Conservation (phyloP, 2,888 invertebrate species). For the Conomelus anceps region DNA sequence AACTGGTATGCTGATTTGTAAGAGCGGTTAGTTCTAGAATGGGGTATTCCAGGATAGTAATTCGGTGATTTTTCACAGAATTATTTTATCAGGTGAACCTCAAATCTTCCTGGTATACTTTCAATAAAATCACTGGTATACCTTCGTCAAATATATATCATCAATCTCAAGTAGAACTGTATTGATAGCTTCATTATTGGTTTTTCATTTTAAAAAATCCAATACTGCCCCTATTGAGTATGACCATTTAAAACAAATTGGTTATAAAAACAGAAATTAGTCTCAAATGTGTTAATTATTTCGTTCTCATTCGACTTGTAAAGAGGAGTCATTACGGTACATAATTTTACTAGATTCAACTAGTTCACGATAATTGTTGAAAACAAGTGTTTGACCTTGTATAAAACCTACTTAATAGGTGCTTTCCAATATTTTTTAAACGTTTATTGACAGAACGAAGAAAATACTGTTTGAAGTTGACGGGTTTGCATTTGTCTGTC, state of each 20-base stretch:
- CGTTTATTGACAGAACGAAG: no score
- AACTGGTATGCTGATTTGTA: not conserved
- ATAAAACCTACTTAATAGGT: not conserved
- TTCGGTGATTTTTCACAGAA: not conserved
- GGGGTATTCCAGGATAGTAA: not conserved
- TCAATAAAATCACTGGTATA: no score
- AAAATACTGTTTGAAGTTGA: no score
- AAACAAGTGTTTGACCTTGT: not conserved
- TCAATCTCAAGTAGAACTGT: no score
- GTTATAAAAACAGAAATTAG: not conserved
- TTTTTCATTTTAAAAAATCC: no score
- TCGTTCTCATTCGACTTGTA: not conserved
- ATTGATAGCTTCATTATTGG: no score
- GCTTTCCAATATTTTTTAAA: not conserved
- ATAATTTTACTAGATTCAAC: not conserved
- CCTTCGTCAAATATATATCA: no score
- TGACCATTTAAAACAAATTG: no score
- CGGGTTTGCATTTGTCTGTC: no score
- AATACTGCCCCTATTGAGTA: no score
- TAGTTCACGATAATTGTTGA: not conserved
- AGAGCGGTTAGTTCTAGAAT: not conserved
- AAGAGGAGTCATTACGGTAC: not conserved
- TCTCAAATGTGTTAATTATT: not conserved
- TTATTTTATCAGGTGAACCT: not conserved
- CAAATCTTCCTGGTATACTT: not conserved